These are phyloP conservation scores for Pseudomugil tenellus DNA, from an alignment of 2,797 vertebrate species.

Conservation along the genomic window DNA sequence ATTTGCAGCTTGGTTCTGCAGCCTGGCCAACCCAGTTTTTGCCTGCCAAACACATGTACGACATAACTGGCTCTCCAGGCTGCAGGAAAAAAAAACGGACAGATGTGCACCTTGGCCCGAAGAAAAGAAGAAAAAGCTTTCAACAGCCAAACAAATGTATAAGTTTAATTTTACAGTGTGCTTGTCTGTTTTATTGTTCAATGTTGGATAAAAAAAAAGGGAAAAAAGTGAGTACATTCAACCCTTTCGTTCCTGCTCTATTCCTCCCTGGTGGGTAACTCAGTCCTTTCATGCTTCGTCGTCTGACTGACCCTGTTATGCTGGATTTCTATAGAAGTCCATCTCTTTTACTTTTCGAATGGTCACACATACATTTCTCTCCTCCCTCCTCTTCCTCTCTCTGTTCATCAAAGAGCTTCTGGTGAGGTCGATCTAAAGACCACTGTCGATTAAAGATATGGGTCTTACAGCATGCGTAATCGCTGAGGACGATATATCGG, in stretches of 20 bases:
- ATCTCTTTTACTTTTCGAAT: constrained; percentile 68
- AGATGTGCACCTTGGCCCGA: constrained; percentile 43
- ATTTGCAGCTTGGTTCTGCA: constrained; percentile 40
- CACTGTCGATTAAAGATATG: constrained; percentile 38
- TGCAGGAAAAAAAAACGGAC: constrained; percentile 44
- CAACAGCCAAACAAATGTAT: constrained; percentile 28
- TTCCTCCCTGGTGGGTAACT: constrained; percentile 71
- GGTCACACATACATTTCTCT: constrained; percentile 50
- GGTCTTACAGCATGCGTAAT: constrained; percentile 49
- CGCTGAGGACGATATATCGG: constrained; percentile 40
- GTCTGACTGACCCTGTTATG: constrained; percentile 66
- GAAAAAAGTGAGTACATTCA: constrained; percentile 20
- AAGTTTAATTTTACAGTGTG: constrained; percentile 39
- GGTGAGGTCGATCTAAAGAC: constrained; percentile 57
- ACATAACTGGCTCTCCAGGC: constrained; percentile 51
- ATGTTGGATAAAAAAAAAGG: constrained; percentile 51
- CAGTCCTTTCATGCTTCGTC: constrained; percentile 76
- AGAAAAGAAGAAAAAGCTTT: constrained; percentile 27
- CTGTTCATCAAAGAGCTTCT: constrained; percentile 61
- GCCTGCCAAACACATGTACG: constrained; percentile 75
- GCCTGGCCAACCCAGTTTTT: constrained; percentile 44
- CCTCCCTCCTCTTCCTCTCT: constrained; percentile 1
- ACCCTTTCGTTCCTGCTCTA: constrained; percentile 20
- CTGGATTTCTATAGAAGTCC: constrained; percentile 68
- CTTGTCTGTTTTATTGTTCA: constrained; percentile 15